Evolutionary conservation across 2,888 invertebrate species (phyloP), one percentile per base, ranked within the genome.

Genomic region (Drosophila phalerata): DNA sequence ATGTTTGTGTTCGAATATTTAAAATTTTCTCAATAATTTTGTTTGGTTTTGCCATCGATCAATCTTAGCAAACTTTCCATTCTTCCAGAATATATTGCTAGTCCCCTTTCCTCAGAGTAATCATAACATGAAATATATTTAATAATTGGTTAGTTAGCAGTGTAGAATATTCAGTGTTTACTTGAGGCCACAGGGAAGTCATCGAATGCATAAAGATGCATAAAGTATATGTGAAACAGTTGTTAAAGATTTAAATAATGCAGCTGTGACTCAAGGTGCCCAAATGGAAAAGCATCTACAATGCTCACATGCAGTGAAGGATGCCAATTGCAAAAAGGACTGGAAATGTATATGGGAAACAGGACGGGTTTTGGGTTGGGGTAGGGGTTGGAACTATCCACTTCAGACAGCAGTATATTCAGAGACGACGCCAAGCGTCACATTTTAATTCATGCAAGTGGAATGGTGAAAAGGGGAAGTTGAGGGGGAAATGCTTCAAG

Each of bases 381-480:
- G 25, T 3, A 8, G 13, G 13, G 37, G 38, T 34, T 34, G 30
- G 60, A 17, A 15, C 38, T 32, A 55, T 34, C 32, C 70, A 53
- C 55, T 75, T 56, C 52, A 75, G 51, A 63, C 47, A 56, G 43
- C 58, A 32, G 13, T 47, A 43, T 42, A 28, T 15, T 17, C 38
- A 49, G 48, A 28, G 40, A 55, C 30, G 48, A 53, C 32, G 51
- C 42, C 61, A 47, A 47, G 72, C 60, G 62, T 72, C 72, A 67
- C 61, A 79, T 79, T 79, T 79, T 72, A 79, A 79, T 79, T 79
- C 76, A 72, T 79, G 76, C 79, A 69, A 30, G 63, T 63, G 40
- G 57, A 47, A 19, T 10, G 37, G 15, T 6, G 17, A 9, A 13
- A 4, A 9, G 13, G 40, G 37, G 25, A 10, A 37, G 30, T 28